Base-by-base conservation (phyloP, 2,797 vertebrate species). In the Dipus sagitta region DNA sequence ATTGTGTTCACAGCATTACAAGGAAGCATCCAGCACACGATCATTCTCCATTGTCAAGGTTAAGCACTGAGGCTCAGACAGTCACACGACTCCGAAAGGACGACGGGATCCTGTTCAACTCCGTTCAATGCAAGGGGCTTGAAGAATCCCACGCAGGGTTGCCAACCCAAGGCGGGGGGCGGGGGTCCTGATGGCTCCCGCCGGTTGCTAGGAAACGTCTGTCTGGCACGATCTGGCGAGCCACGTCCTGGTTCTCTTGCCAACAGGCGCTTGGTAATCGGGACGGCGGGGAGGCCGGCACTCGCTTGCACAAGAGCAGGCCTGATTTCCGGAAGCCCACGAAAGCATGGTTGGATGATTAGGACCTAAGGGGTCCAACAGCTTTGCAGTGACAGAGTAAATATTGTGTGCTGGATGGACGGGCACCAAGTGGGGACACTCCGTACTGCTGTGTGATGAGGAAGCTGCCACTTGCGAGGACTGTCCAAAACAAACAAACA, bases 401-500 rank as follows among this genome's bases (percentile, higher is more conserved):
- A 98, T 94, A 96, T 93, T 95, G 91, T 97, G 90, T 94, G 96
- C 95, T 96, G 96, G 97, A 97, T 94, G 34, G 96, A 95, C 97
- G 95, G 81, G 93, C 94, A 97, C 97, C 98, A 97, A 96, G 2
- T 96, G 78, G 75, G 89, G 97, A 98, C 89, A 91, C 96, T 95
- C 95, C 23, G 92, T 95, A 93, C 86, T 96, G 97, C 60, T 0
- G 85, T 95, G 94, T 91, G 95, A 96, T 95, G 95, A 96, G 94
- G 97, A 97, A 98, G 95, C 97, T 98, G 97, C 96, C 95, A 94
- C 93, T 96, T 96, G 94, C 95, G 93, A 95, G 82, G 84, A 96
- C 97, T 97, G 2, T 97, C 96, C 97, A 97, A 97, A 98, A 98
- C 96, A 98, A 96, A 97, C 86, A 96, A 98, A 97, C 94, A 97